A percentile compares a stretch with the other conserved stretches of the same genome.
These are phyloP conservation scores for Biston stratarius DNA, from an alignment of 2,888 invertebrate species.

Conservation along the genomic window DNA sequence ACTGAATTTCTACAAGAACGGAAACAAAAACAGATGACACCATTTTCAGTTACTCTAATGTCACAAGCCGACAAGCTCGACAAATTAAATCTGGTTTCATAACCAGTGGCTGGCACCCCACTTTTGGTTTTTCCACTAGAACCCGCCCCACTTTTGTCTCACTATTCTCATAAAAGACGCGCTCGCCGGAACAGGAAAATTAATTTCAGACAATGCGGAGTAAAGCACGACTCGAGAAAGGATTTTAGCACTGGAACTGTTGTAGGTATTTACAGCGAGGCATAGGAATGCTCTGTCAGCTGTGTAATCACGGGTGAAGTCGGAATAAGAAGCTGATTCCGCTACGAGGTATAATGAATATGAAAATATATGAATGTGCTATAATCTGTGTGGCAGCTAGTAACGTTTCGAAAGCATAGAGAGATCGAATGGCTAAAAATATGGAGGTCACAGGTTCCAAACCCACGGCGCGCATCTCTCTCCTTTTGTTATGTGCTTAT, in stretches of 20 bases:
- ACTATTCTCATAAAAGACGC: slow-evolving; percentile 81
- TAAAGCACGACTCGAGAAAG: slow-evolving; percentile 56
- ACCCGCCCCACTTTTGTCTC: slow-evolving; percentile 68
- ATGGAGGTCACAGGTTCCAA: no score
- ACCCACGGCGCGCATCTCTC: no score
- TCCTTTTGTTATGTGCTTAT: no score
- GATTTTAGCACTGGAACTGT: slow-evolving; percentile 45
- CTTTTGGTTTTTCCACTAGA: slow-evolving; percentile 29
- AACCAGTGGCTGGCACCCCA: slow-evolving; percentile 23
- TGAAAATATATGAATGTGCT: no score
- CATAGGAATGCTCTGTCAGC: slow-evolving; percentile 10
- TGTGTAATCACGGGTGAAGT: slow-evolving; percentile 30
- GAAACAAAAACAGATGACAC: not conserved
- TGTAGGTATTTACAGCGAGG: slow-evolving; percentile 42
- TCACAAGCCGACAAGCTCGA: slow-evolving; percentile 25
- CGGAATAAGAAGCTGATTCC: slow-evolving; percentile 8
- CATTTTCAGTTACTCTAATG: slow-evolving; percentile 37
- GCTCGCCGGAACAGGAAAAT: slow-evolving; percentile 79
- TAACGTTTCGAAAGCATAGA: no score
- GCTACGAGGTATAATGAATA: not conserved
- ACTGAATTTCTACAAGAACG: not conserved
- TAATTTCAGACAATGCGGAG: slow-evolving; percentile 76
- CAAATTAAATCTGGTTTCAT: slow-evolving; percentile 41
- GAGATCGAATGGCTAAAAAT: no score
- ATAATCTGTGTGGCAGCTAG: no score